A percentile compares a stretch with the other conserved stretches of the same genome.
Evolutionary conservation across 1,140 invertebrate genomes (phyloP).

Genomic region (Heliconius himera): DNA sequence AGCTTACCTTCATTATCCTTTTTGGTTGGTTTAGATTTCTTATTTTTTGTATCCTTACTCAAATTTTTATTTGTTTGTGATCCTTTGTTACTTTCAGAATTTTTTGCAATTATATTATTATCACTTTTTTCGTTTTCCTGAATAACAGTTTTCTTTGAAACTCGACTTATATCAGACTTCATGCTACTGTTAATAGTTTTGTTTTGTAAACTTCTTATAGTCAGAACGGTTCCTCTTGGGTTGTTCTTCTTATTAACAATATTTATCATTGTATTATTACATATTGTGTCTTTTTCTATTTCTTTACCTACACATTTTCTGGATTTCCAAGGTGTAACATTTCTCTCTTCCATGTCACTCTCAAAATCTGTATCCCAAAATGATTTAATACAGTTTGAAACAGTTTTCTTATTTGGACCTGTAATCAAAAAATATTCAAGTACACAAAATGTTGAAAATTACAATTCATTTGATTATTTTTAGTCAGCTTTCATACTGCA

Average conservation of each 20-base stretch:
- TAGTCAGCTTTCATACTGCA: too few relatives aligned
- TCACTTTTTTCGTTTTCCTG: conserved; percentile 1
- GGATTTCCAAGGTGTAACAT: conserved; percentile 24
- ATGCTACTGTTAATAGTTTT: conserved; percentile 30
- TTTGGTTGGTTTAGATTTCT: neutral
- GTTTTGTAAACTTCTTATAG: conserved; percentile 31
- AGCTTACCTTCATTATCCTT: neutral
- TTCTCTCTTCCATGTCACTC: conserved; percentile 57
- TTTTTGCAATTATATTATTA: neutral
- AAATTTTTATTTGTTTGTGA: conserved; percentile 1
- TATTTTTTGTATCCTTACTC: conserved; percentile 1
- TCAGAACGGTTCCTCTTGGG: conserved; percentile 30
- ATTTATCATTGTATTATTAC: neutral
- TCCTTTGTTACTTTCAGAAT: neutral
- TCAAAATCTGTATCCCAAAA: conserved; percentile 70
- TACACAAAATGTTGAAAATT: neutral
- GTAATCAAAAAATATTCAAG: conserved; percentile 29
- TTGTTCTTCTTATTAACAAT: conserved; percentile 21
- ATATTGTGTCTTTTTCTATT: conserved; percentile 7
- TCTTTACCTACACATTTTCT: conserved; percentile 21
- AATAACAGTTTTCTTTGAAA: conserved; percentile 3
- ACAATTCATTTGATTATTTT: too few relatives aligned
- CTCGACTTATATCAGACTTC: conserved; percentile 26
- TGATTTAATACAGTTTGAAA: conserved; percentile 46
- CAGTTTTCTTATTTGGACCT: conserved; percentile 48